Conservation (phyloP, 92 coral and sea anemone genomes). For the Ricordea florida region DNA sequence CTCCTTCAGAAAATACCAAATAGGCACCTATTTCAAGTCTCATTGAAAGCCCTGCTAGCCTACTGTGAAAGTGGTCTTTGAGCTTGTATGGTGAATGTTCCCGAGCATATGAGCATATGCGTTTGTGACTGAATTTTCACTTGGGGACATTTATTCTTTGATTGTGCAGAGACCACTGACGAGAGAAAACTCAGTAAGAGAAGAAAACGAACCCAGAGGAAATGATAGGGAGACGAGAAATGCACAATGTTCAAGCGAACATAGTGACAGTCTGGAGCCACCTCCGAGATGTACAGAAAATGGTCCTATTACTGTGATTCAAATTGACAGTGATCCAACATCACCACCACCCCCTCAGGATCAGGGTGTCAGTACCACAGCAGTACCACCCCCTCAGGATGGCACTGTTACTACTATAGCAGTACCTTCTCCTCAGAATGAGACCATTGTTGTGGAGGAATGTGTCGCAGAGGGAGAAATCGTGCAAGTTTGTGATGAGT, state of each 20-base stretch:
- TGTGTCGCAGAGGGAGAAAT: not conserved
- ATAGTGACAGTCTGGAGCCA: not conserved
- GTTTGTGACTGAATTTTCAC: no score
- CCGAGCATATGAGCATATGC: no score
- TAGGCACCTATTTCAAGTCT: no score
- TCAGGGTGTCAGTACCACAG: no score
- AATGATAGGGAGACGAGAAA: not conserved
- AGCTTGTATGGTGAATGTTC: no score
- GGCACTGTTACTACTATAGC: no score
- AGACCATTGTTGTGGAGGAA: not conserved
- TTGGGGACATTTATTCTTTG: no score
- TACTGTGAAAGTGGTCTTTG: no score
- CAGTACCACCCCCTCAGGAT: no score
- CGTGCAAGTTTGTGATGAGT: not conserved
- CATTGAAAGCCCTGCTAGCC: no score
- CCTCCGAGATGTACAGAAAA: not conserved
- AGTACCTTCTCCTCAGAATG: not conserved
- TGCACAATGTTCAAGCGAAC: not conserved
- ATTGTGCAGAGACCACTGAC: not conserved
- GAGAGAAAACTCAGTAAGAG: conserved; percentile 1
- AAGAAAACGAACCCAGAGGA: not conserved
- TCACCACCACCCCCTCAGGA: no score
- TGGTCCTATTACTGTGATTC: not conserved
- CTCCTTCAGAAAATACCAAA: no score
- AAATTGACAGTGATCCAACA: not conserved